These are phyloP conservation scores for Myotis daubentonii DNA, from an alignment of 2,797 vertebrate species.

Conservation along the genomic window DNA sequence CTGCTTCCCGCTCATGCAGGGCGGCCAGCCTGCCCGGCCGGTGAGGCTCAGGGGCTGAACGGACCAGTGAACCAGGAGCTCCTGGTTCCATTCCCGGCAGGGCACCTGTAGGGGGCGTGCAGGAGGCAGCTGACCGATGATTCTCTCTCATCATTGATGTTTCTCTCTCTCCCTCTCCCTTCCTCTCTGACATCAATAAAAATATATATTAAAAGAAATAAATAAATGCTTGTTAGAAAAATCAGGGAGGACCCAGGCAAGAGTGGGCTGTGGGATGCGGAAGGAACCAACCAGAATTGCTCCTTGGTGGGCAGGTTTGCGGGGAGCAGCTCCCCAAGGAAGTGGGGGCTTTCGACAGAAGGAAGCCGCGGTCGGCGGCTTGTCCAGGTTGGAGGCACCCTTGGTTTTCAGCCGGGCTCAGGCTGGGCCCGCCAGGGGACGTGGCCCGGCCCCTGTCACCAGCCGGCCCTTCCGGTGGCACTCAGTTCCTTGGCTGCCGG, in stretches of 20 bases:
- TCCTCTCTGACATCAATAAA: too few relatives aligned
- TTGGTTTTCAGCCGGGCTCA: neutral
- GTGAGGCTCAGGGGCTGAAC: too few relatives aligned
- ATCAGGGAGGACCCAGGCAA: neutral
- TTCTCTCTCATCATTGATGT: too few relatives aligned
- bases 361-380: neutral
- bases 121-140: too few relatives aligned
- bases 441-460: neutral
- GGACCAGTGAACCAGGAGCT: too few relatives aligned
- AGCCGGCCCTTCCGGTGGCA: neutral
- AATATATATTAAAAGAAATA: too few relatives aligned
- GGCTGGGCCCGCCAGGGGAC: neutral
- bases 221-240: neutral
- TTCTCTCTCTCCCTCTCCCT: too few relatives aligned
- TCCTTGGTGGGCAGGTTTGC: neutral
- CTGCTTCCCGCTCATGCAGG: neutral
- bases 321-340: neutral
- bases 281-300: neutral
- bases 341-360: neutral
- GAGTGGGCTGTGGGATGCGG: neutral
- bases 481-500: neutral
- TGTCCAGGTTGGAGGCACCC: neutral
- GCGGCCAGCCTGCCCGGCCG: neutral
- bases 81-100: too few relatives aligned
- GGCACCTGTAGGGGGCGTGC: too few relatives aligned